These are phyloP conservation scores for Xerus rutilus DNA, from an alignment of 2,797 vertebrate genomes.

Conservation along the genomic window DNA sequence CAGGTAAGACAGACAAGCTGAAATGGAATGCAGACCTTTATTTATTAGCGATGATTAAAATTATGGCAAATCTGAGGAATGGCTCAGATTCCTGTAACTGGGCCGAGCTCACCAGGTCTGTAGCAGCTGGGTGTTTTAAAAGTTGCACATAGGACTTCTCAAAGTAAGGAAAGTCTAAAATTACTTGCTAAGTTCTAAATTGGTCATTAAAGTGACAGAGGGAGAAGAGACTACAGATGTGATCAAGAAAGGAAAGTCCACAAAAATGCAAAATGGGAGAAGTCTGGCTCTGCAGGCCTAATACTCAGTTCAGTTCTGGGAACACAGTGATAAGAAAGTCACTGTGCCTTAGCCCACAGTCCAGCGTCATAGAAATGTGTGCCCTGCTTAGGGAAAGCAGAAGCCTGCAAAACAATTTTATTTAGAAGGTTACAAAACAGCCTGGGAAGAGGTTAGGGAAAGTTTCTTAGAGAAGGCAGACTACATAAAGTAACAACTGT, in stretches of 20 bases:
- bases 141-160: neutral
- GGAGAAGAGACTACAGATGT: neutral
- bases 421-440: no score
- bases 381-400: no score
- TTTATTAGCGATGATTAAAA: neutral
- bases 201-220: neutral
- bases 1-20: neutral
- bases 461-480: neutral
- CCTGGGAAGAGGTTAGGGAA: neutral
- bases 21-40: neutral
- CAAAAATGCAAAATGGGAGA: neutral
- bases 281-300: rapidly evolving
- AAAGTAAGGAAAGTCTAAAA: neutral
- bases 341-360: neutral
- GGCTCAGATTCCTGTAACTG: neutral
- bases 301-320: no score
- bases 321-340: neutral
- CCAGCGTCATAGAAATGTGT: neutral
- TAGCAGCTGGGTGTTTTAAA: neutral
- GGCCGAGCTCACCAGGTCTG: neutral
- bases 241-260: neutral
- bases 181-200: neutral
- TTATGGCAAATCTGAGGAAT: neutral
- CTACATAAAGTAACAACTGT: neutral
- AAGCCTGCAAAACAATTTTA: neutral